phyloP scores from a whole-genome alignment of 2,113 vertebrate genomes.

The Mastomys natalensis region DNA sequence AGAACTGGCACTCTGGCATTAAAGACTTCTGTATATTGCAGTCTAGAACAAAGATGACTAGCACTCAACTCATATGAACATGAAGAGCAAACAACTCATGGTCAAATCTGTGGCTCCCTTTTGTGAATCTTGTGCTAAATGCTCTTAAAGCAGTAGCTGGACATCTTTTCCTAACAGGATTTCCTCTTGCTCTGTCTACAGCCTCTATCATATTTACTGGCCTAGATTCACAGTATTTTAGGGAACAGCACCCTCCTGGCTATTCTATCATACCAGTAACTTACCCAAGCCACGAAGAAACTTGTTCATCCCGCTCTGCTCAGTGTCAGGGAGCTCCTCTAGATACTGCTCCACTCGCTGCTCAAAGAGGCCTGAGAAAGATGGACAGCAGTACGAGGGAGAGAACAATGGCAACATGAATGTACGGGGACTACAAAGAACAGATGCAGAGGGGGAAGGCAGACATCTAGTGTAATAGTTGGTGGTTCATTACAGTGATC shows the following conservation, averaged over 20 bases:
- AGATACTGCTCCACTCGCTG: constrained; percentile 97
- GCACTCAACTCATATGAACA: not conserved
- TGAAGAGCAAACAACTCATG: not conserved
- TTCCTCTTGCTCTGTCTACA: not conserved
- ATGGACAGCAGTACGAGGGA: not conserved
- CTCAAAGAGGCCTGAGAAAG: constrained; percentile 94
- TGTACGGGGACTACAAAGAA: not conserved
- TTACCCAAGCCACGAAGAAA: constrained; percentile 98
- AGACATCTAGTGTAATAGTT: not conserved
- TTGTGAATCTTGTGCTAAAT: not conserved
- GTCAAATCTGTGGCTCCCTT: not conserved
- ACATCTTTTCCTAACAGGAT: not conserved
- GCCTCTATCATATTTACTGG: not conserved
- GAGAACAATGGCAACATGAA: not conserved
- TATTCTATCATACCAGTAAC: constrained; percentile 70
- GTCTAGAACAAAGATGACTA: not conserved
- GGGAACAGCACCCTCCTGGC: not conserved
- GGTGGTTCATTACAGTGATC: not conserved
- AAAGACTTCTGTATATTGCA: not conserved
- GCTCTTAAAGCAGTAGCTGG: not conserved
- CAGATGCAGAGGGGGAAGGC: not conserved
- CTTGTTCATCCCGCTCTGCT: constrained; percentile 99
- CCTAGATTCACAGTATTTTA: not conserved
- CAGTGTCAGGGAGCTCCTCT: constrained; percentile 97
- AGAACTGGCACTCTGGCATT: not conserved